Evolutionary conservation across 2,888 invertebrate species (phyloP).

Genomic region (Megastigmus dorsalis): DNA sequence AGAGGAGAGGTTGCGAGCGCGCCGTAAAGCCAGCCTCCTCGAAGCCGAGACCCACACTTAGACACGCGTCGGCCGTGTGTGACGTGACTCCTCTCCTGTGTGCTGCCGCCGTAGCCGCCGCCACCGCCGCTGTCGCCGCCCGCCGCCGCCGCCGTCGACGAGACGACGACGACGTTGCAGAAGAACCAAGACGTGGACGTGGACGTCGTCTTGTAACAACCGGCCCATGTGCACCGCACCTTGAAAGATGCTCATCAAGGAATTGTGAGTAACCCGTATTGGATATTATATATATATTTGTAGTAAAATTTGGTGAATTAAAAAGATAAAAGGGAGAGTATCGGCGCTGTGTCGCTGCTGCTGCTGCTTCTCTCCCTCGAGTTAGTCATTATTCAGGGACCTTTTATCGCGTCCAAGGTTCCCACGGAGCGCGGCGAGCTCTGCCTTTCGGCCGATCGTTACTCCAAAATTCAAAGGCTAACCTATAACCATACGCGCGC

Average conservation of each 20-base stretch:
- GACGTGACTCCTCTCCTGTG: constrained; percentile 18
- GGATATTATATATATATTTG: too few relatives aligned
- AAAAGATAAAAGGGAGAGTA: too few relatives aligned
- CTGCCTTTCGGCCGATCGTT: constrained; percentile 49
- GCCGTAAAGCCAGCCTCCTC: not conserved
- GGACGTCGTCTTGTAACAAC: constrained; percentile 19
- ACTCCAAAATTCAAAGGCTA: constrained; percentile 55
- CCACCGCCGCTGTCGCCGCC: constrained; percentile 10
- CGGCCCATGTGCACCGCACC: constrained; percentile 57
- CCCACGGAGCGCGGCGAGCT: constrained; percentile 17
- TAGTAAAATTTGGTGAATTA: too few relatives aligned
- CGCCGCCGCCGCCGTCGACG: constrained; percentile 13
- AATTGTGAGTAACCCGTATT: constrained; percentile 72
- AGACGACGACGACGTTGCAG: constrained; percentile 7
- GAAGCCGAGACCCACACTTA: not conserved
- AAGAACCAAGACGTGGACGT: constrained; percentile 18
- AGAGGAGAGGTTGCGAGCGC: not conserved
- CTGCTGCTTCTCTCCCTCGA: not conserved
- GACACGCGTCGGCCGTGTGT: not conserved
- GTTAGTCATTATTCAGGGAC: not conserved
- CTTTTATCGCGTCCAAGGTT: constrained; percentile 37
- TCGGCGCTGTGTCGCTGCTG: too few relatives aligned
- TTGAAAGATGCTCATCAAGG: constrained; percentile 72
- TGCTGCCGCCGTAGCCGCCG: too few relatives aligned
- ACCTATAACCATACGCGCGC: constrained; percentile 46